Conservation (phyloP, 2,888 invertebrate species). For the Heliothis peltigera region DNA sequence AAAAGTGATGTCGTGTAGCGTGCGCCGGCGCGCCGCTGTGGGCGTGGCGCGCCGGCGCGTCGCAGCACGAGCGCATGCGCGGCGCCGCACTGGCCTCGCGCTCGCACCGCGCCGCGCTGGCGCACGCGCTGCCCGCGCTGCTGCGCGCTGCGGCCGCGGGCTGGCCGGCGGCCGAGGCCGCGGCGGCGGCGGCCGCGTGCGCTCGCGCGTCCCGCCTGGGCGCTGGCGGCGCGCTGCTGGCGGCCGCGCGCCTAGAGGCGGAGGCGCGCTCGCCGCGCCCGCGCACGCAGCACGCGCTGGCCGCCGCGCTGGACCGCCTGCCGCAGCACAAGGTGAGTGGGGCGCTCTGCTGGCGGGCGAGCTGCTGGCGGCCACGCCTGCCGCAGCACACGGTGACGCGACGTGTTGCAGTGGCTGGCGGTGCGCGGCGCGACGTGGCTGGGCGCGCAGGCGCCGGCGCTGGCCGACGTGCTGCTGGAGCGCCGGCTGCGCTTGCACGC, state of each 20-base stretch:
- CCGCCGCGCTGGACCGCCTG: conserved; percentile 31
- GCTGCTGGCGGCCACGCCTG: conserved; percentile 54
- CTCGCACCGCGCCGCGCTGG: conserved; percentile 55
- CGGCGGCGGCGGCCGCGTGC: conserved; percentile 37
- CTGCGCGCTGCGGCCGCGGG: conserved; percentile 53
- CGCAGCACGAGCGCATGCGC: conserved; percentile 45
- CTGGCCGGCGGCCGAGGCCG: conserved; percentile 50
- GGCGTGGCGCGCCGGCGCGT: conserved; percentile 47
- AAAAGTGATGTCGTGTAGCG: conserved; percentile 55
- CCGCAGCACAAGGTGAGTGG: conserved; percentile 45
- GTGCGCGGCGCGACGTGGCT: conserved; percentile 67
- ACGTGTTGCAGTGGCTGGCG: conserved; percentile 18
- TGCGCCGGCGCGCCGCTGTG: conserved; percentile 64
- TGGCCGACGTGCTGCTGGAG: conserved; percentile 94
- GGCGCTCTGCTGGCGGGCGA: conserved; percentile 31
- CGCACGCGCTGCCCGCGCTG: conserved; percentile 58
- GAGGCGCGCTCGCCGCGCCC: conserved; percentile 38
- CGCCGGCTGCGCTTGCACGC: conserved; percentile 93
- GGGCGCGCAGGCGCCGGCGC: conserved; percentile 90
- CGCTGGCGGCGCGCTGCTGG: conserved; percentile 46
- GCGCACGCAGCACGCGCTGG: conserved; percentile 17
- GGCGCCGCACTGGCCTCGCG: conserved; percentile 55
- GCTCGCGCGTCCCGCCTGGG: conserved; percentile 44
- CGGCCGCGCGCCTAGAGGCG: conserved; percentile 38
- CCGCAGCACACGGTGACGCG: conserved; percentile 77